A percentile compares a stretch with the other conserved stretches of the same genome.
phyloP scores from a whole-genome alignment of 2,888 invertebrate species.

The Frankliniella fusca region DNA sequence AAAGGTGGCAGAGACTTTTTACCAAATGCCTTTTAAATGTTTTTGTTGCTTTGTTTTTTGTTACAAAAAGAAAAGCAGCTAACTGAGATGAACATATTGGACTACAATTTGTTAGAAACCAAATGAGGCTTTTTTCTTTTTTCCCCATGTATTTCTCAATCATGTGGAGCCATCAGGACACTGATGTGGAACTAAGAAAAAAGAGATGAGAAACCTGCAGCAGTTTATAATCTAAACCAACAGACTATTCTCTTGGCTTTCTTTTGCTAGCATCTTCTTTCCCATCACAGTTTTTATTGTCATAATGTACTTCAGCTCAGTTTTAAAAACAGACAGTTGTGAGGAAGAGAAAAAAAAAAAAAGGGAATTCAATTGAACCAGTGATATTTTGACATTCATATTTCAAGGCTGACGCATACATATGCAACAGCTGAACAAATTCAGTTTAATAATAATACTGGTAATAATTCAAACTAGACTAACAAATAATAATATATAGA shows the following conservation, averaged over 20 bases:
- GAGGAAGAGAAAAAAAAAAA: not conserved
- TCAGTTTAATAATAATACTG: too few relatives aligned
- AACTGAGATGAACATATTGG: not conserved
- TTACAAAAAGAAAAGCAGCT: not conserved
- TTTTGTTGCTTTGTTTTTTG: not conserved
- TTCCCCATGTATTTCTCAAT: not conserved
- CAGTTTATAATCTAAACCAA: not conserved
- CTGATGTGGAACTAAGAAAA: not conserved
- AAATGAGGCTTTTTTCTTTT: not conserved
- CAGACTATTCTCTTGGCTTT: not conserved
- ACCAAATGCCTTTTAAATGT: too few relatives aligned
- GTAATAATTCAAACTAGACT: too few relatives aligned
- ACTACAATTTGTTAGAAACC: not conserved
- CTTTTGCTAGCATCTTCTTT: slow-evolving; percentile 2
- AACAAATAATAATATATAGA: too few relatives aligned
- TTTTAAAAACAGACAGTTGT: not conserved
- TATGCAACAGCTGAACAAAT: too few relatives aligned
- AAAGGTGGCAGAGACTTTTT: not conserved
- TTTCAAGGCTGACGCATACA: too few relatives aligned
- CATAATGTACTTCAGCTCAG: slow-evolving; percentile 9
- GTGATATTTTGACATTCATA: too few relatives aligned
- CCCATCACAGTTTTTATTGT: slow-evolving; percentile 25
- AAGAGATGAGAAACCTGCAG: not conserved
- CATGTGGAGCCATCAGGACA: not conserved
- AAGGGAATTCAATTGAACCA: too few relatives aligned